Evolutionary conservation across 2,797 vertebrate species (phyloP), one percentile per base, ranked within the genome.

Genomic region (Geotrypetes seraphini): DNA sequence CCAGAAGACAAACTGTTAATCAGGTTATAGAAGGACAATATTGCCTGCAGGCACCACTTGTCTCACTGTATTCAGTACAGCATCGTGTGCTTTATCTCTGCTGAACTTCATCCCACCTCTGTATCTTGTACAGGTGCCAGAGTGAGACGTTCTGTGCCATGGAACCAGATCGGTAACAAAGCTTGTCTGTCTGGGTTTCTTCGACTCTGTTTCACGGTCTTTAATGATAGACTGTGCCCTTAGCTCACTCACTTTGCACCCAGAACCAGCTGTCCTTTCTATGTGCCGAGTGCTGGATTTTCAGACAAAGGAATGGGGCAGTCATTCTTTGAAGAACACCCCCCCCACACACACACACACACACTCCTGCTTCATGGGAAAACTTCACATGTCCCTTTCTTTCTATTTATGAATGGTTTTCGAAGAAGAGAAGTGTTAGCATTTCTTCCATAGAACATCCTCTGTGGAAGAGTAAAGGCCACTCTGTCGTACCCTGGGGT

Each of bases 71-170:
- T n/a, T n/a, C n/a, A n/a, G n/a, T n/a, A n/a, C n/a, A n/a, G n/a
- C n/a, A n/a, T n/a, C n/a, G n/a, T n/a, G n/a, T n/a, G n/a, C n/a
- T n/a, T n/a, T n/a, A n/a, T n/a, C n/a, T n/a, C n/a, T n/a, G n/a
- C n/a, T n/a, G n/a, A n/a, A n/a, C 15, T 1, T 1, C 7, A 8
- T 21, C 6, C 0, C 10, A 16, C 7, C 16, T 20, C n/a, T 2
- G 11, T 29, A 5, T 39, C 6, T 50, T 53, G 62, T 46, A 21
- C 62, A 75, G 72, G 66, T 64, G 43, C 68, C 73, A 60, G 75
- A 73, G 65, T 66, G 62, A 60, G 18, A 66, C 66, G 50, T 53
- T 62, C 69, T 20, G 66, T 73, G 60, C 73, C 86, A 65, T 75
- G 78, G 57, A 67, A 78, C 71, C 71, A 33, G 66, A 50, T 52